phyloP scores from a whole-genome alignment of 2,113 vertebrate genomes.

The Monopterus albus region DNA sequence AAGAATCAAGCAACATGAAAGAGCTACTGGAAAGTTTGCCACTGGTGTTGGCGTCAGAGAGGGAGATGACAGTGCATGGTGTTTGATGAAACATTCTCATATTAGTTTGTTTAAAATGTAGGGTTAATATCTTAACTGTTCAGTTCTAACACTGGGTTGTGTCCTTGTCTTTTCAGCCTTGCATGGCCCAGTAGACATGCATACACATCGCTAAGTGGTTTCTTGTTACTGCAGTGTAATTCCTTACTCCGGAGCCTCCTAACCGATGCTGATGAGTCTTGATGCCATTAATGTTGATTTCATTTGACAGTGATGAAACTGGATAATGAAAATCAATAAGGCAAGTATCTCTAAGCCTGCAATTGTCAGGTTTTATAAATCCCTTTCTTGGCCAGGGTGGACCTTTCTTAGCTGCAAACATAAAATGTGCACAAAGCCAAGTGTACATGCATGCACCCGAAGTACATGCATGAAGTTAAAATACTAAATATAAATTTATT shows the following conservation, averaged over 20 bases:
- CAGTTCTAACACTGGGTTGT: not conserved
- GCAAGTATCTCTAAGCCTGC: constrained; percentile 55
- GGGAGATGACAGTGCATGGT: too few species aligned
- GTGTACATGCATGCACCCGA: not conserved
- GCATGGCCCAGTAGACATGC: not conserved
- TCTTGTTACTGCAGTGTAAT: constrained; percentile 26
- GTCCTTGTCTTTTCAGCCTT: not conserved
- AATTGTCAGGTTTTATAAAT: constrained; percentile 71
- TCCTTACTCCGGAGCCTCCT: constrained; percentile 8
- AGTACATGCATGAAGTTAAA: too few species aligned
- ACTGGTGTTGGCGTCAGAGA: too few species aligned
- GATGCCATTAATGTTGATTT: constrained; percentile 72
- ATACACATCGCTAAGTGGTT: not conserved
- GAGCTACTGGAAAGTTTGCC: too few species aligned
- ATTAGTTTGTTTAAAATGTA: not conserved
- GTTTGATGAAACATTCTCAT: too few species aligned
- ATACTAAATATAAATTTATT: too few species aligned
- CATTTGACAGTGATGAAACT: constrained; percentile 69
- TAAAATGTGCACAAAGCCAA: not conserved
- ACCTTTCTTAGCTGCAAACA: not conserved
- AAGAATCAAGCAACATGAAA: too few species aligned
- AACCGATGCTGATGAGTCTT: constrained; percentile 60
- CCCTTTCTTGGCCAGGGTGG: constrained; percentile 3
- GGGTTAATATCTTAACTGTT: not conserved
- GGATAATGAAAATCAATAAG: constrained; percentile 75